Evolutionary conservation across 64 coral and sea anemone species (phyloP).

Genomic region (Catalaphyllia jardinei): DNA sequence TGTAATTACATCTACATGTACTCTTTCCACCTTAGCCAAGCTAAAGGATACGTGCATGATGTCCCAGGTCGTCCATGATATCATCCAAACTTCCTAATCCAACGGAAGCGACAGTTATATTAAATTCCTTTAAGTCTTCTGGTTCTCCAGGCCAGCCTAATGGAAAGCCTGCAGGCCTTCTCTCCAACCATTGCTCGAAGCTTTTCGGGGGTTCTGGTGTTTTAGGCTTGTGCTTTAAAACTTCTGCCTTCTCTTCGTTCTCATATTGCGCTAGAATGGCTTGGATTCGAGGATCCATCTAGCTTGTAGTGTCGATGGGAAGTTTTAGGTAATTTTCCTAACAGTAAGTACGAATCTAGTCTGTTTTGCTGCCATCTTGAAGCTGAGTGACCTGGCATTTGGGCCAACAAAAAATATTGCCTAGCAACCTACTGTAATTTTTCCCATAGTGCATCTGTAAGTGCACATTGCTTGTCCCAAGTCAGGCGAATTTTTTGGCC

Average conservation of each 20-base stretch:
- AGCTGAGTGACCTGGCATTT: not conserved
- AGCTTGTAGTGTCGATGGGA: not conserved
- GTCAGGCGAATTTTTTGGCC: too few species aligned
- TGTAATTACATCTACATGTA: not conserved
- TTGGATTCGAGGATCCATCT: slow-evolving; percentile 88
- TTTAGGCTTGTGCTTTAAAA: slow-evolving; percentile 46
- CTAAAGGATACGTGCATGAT: slow-evolving; percentile 84
- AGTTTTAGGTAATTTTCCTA: not conserved
- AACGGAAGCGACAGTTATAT: slow-evolving; percentile 54
- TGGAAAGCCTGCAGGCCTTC: slow-evolving; percentile 34
- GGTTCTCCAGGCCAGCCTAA: slow-evolving; percentile 58
- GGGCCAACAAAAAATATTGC: not conserved
- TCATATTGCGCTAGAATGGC: slow-evolving; percentile 78
- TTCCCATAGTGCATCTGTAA: not conserved
- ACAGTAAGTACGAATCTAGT: not conserved
- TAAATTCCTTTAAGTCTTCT: slow-evolving; percentile 38
- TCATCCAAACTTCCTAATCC: slow-evolving; percentile 90
- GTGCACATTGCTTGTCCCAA: too few species aligned
- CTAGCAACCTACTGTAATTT: not conserved
- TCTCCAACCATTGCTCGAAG: slow-evolving; percentile 71
- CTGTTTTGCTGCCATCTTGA: not conserved
- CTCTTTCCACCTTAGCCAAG: not conserved
- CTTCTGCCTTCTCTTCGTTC: slow-evolving; percentile 60
- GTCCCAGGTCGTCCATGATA: slow-evolving; percentile 65
- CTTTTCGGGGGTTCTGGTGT: slow-evolving; percentile 65